These are phyloP conservation scores for Gobio occitaniae DNA, from an alignment of 2,797 vertebrate genomes.

Conservation along the genomic window DNA sequence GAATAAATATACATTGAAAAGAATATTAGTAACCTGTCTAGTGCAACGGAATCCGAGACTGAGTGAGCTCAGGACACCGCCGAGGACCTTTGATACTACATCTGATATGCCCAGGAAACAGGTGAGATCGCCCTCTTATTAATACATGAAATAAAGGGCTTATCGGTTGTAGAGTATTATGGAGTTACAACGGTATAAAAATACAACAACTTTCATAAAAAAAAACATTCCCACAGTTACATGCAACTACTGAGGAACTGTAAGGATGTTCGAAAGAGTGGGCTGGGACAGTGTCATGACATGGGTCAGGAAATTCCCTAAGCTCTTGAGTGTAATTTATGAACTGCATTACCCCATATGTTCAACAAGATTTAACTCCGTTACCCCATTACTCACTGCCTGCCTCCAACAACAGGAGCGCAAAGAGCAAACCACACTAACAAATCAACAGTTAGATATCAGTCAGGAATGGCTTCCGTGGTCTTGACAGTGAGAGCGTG, in stretches of 20 bases:
- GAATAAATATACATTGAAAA: too few species aligned
- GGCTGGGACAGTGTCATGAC: slow-evolving; percentile 1
- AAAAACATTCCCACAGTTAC: not conserved
- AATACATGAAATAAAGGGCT: too few species aligned
- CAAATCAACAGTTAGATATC: not conserved
- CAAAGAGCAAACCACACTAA: slow-evolving; percentile 14
- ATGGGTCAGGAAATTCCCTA: slow-evolving; percentile 48
- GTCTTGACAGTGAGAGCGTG: not conserved
- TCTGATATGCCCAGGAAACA: too few species aligned
- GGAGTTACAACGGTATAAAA: too few species aligned
- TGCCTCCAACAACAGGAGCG: slow-evolving; percentile 17
- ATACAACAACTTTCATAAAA: not conserved
- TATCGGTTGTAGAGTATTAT: too few species aligned
- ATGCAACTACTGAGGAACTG: slow-evolving; percentile 1
- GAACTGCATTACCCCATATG: not conserved
- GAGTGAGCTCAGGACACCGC: too few species aligned
- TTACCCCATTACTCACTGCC: slow-evolving; percentile 22
- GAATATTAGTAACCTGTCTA: too few species aligned
- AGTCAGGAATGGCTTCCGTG: not conserved
- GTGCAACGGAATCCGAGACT: too few species aligned
- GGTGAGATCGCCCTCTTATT: too few species aligned
- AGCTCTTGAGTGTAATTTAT: not conserved
- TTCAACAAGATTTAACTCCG: slow-evolving; percentile 24
- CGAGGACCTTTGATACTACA: too few species aligned
- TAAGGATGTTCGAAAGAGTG: not conserved